Evolutionary conservation across 2,797 vertebrate genomes (phyloP).

Genomic region (Agapornis canus): DNA sequence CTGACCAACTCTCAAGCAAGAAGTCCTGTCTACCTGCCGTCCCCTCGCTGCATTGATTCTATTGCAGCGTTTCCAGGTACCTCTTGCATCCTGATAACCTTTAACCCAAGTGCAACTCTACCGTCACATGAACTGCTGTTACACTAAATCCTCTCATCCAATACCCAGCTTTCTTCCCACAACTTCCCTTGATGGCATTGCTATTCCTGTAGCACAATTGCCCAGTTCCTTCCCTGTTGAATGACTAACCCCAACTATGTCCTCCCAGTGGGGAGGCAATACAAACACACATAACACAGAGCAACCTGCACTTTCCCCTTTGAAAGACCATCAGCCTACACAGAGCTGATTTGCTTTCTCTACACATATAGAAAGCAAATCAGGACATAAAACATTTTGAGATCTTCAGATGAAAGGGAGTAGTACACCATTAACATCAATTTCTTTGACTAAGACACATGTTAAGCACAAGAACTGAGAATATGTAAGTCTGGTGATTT

Average conservation of each 20-base stretch:
- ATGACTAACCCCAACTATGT: background rate
- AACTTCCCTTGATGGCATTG: background rate
- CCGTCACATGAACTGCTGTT: accelerated
- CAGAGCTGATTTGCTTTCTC: background rate
- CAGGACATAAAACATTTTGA: background rate
- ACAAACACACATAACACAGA: background rate
- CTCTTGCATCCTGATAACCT: background rate
- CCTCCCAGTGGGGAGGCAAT: background rate
- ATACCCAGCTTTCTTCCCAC: background rate
- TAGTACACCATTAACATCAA: background rate
- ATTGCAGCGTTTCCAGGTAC: background rate
- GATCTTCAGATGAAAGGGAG: slow-evolving; percentile 9
- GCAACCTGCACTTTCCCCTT: background rate
- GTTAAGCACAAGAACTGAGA: slow-evolving; percentile 2
- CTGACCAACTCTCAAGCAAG: background rate
- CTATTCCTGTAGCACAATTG: background rate
- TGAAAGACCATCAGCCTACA: background rate
- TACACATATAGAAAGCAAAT: background rate
- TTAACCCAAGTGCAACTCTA: background rate
- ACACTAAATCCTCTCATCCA: background rate
- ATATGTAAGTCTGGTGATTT: background rate
- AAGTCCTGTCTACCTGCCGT: background rate
- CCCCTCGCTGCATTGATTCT: background rate
- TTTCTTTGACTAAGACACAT: background rate
- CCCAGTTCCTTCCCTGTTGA: accelerated